phyloP scores from a whole-genome alignment of 2,797 vertebrate genomes.

The Podarcis siculus region DNA sequence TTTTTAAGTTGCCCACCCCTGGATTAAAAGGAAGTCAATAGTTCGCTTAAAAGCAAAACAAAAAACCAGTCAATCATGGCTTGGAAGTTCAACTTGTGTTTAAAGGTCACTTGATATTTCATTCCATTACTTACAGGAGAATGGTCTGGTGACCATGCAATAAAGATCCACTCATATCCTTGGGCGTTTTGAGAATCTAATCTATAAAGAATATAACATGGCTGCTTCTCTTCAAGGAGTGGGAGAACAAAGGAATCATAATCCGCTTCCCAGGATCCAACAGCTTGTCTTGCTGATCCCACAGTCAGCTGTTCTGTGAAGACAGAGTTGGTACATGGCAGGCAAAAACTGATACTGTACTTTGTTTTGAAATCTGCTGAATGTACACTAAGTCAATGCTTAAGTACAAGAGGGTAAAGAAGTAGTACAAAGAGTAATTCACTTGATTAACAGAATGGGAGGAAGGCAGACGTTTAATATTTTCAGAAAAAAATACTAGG shows the following conservation, averaged over 20 bases:
- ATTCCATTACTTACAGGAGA: constrained; percentile 85
- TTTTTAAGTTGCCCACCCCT: too few species aligned
- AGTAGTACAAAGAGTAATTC: neutral
- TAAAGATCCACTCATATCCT: constrained; percentile 96
- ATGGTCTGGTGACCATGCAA: constrained; percentile 95
- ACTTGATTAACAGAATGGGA: neutral
- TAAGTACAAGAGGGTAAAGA: neutral
- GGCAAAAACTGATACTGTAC: neutral
- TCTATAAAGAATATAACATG: constrained; percentile 93
- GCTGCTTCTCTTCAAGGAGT: constrained; percentile 88
- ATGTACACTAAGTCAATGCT: neutral
- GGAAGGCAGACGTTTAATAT: neutral
- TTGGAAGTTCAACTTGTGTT: neutral
- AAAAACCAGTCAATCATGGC: neutral
- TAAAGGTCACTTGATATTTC: neutral
- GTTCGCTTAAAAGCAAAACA: too few species aligned
- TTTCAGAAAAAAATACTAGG: neutral
- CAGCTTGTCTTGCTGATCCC: constrained; percentile 81
- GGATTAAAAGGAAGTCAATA: neutral
- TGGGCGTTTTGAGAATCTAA: constrained; percentile 95
- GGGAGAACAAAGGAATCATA: constrained; percentile 90
- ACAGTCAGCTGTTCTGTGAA: constrained; percentile 90
- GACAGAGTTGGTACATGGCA: constrained; percentile 12
- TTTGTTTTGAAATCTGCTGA: neutral
- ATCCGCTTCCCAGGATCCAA: constrained; percentile 91